Percentiles rank a stretch among this genome's conserved stretches.
These are phyloP conservation scores for Cosmorhoe ocellata DNA, from an alignment of 2,888 invertebrate species.

Conservation along the genomic window DNA sequence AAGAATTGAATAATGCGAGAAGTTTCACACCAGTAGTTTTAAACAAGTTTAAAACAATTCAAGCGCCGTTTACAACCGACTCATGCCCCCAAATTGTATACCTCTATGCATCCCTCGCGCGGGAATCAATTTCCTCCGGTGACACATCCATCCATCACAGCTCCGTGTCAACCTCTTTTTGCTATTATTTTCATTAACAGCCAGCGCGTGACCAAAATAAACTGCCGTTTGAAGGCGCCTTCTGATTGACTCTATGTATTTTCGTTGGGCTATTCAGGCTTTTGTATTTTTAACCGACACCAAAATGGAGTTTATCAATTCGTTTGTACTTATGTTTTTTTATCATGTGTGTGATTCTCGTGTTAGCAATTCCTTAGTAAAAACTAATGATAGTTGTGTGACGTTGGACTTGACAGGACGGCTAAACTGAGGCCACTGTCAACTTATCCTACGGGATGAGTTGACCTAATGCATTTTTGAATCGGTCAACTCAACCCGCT, in stretches of 20 bases:
- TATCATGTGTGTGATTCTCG: too few relatives aligned
- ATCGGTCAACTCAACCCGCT: too few relatives aligned
- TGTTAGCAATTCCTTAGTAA: too few relatives aligned
- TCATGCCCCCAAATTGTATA: slow-evolving; percentile 15
- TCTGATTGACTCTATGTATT: slow-evolving; percentile 21
- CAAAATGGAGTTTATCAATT: too few relatives aligned
- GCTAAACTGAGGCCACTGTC: too few relatives aligned
- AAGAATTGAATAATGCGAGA: neutral
- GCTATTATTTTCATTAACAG: slow-evolving; percentile 74
- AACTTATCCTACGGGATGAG: too few relatives aligned
- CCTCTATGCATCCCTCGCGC: slow-evolving; percentile 19
- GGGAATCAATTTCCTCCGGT: slow-evolving; percentile 33
- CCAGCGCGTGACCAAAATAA: slow-evolving; percentile 68
- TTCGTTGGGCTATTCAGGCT: neutral
- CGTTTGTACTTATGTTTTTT: too few relatives aligned
- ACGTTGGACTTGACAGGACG: too few relatives aligned
- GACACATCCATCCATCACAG: slow-evolving; percentile 50
- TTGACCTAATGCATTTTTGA: too few relatives aligned
- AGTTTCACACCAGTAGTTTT: too few relatives aligned
- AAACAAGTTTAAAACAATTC: slow-evolving; percentile 1
- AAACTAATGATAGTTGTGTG: too few relatives aligned
- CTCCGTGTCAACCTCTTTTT: slow-evolving; percentile 54
- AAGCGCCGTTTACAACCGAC: neutral
- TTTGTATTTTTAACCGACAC: neutral
- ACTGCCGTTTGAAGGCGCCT: slow-evolving; percentile 49